Evolutionary conservation across 2,797 vertebrate genomes (phyloP).

Genomic region (Margarornis squamiger): DNA sequence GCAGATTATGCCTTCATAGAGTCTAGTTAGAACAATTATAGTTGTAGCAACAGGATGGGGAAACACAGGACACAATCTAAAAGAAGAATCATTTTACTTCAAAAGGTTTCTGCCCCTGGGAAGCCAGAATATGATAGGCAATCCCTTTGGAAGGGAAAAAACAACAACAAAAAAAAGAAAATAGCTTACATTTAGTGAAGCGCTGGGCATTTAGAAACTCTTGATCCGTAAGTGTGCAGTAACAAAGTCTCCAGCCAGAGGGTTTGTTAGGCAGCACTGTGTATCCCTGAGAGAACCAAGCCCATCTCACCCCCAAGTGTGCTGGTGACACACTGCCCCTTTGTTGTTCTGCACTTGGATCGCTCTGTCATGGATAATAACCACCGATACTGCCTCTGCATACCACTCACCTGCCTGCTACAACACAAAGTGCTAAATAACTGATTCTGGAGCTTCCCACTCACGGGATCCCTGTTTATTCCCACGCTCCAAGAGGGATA

Average conservation of each 20-base stretch:
- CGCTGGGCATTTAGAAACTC: not conserved
- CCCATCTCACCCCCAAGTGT: accelerated
- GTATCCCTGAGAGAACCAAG: not conserved
- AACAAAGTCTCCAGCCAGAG: not conserved
- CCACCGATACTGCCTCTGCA: not conserved
- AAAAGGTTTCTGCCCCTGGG: not conserved
- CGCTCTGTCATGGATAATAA: not conserved
- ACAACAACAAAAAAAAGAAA: not conserved
- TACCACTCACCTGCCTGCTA: not conserved
- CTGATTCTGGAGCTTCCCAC: not conserved
- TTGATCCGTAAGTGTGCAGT: not conserved
- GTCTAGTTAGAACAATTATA: not conserved
- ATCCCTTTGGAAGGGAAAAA: not conserved
- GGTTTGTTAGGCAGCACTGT: not conserved
- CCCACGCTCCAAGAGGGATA: not conserved
- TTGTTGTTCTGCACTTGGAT: constrained; percentile 54
- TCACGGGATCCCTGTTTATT: not conserved
- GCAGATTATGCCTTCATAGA: not conserved
- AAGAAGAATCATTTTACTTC: not conserved
- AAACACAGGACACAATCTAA: not conserved
- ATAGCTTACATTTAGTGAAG: not conserved
- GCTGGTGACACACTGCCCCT: not conserved
- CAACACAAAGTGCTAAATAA: constrained; percentile 29
- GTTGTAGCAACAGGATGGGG: not conserved
- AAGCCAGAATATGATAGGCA: not conserved